Conservation (phyloP, 2,113 vertebrate genomes). For the Atrichornis clamosus region DNA sequence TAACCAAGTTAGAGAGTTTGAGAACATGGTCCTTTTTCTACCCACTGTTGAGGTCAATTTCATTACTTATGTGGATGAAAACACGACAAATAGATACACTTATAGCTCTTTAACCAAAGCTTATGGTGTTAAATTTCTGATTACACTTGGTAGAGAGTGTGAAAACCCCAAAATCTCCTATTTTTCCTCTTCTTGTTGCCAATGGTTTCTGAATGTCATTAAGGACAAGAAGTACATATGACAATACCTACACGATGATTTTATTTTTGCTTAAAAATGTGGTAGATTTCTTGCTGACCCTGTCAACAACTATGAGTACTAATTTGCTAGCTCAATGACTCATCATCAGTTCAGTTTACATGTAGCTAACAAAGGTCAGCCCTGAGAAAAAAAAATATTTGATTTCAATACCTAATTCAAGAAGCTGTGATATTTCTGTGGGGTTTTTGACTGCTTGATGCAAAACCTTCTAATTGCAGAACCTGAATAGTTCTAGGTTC, state of each 20-base stretch:
- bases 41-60: neutral
- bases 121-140: neutral
- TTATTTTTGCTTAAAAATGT: conserved; percentile 57
- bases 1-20: neutral
- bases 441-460: conserved; percentile 41
- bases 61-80: neutral
- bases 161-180: neutral
- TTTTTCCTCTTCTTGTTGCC: conserved; percentile 4
- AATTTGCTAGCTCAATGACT: conserved; percentile 71
- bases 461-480: conserved; percentile 57
- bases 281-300: conserved; percentile 64
- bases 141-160: neutral
- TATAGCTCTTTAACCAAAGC: neutral
- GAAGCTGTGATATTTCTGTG: conserved; percentile 37
- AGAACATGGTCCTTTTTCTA: neutral
- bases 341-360: conserved; percentile 62
- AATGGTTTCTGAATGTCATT: conserved; percentile 2
- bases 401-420: conserved; percentile 67
- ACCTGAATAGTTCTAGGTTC: conserved; percentile 29
- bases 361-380: conserved; percentile 67
- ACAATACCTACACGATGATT: conserved; percentile 26
- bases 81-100: neutral
- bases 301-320: conserved; percentile 68
- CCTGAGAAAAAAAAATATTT: conserved; percentile 59
- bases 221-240: conserved; percentile 11